phyloP scores from a whole-genome alignment of 2,113 vertebrate genomes.

The Arvicanthis niloticus region DNA sequence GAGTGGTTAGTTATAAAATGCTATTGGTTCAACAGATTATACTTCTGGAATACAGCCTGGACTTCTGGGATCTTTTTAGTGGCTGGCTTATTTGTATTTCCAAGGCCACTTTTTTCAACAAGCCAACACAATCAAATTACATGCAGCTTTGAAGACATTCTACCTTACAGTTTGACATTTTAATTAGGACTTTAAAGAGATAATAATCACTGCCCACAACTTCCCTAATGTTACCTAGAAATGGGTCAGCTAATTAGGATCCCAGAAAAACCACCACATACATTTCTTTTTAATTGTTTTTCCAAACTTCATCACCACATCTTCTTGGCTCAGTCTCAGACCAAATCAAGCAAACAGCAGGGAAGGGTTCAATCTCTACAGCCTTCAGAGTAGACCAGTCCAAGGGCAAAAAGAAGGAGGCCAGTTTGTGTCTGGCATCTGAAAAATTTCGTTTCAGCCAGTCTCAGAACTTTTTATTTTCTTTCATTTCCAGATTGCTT shows the following conservation, averaged over 20 bases:
- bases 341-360: conserved; percentile 82
- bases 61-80: conserved; percentile 87
- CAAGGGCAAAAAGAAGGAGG: conserved; percentile 69
- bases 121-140: conserved; percentile 89
- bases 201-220: conserved; percentile 85
- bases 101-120: conserved; percentile 88
- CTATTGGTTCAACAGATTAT: conserved; percentile 85
- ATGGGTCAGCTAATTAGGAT: conserved; percentile 83
- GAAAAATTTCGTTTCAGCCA: conserved; percentile 65
- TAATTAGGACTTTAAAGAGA: conserved; percentile 88
- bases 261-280: conserved; percentile 82
- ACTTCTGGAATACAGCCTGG: conserved; percentile 85
- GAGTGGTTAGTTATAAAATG: conserved; percentile 85
- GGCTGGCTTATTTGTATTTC: conserved; percentile 88
- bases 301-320: conserved; percentile 87
- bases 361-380: conserved; percentile 73
- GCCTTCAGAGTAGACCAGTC: conserved; percentile 62
- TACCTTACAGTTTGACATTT: conserved; percentile 84
- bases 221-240: conserved; percentile 86
- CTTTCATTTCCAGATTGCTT: conserved; percentile 70
- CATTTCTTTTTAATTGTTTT: conserved; percentile 85
- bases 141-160: conserved; percentile 86
- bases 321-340: conserved; percentile 80
- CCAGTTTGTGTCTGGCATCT: conserved; percentile 53
- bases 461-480: conserved; percentile 63